phyloP scores from a whole-genome alignment of 2,797 vertebrate genomes.

The Valencia hispanica region DNA sequence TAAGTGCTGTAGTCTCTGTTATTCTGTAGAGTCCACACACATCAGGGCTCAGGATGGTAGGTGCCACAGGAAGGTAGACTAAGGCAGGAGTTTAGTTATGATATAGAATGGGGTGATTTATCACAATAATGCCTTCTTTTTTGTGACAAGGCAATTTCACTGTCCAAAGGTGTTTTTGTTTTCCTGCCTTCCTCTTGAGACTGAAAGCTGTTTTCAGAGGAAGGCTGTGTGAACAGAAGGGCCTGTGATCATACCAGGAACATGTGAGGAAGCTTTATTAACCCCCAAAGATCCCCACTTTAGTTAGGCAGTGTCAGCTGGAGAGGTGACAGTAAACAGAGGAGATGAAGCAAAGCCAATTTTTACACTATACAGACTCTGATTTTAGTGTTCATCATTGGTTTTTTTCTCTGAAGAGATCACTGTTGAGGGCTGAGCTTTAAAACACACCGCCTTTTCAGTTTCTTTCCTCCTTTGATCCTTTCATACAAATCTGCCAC shows the following conservation, averaged over 20 bases:
- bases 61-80: constrained; percentile 56
- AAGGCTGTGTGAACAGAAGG: constrained; percentile 51
- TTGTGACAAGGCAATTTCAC: constrained; percentile 81
- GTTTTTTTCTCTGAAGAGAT: constrained; percentile 43
- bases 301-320: constrained; percentile 63
- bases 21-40: constrained; percentile 27
- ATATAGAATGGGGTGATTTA: constrained; percentile 76
- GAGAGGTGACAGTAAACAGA: constrained; percentile 55
- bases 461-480: constrained; percentile 53
- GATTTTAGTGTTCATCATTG: constrained; percentile 34
- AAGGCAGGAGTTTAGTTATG: constrained; percentile 72
- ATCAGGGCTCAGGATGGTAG: constrained; percentile 56
- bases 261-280: constrained; percentile 44
- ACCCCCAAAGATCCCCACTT: constrained; percentile 32
- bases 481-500: constrained; percentile 32
- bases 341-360: constrained; percentile 40
- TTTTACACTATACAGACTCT: constrained; percentile 16
- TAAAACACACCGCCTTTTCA: constrained; percentile 49
- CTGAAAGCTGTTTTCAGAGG: constrained; percentile 63
- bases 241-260: constrained; percentile 42
- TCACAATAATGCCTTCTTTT: constrained; percentile 81
- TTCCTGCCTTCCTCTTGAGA: constrained; percentile 2
- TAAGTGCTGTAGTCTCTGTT: constrained; percentile 7
- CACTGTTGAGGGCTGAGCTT: constrained; percentile 31
- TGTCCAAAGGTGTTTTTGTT: constrained; percentile 60